Evolutionary conservation across 2,888 invertebrate genomes (phyloP), one percentile per base, ranked within the genome.

Genomic region (Eristalis pertinax): DNA sequence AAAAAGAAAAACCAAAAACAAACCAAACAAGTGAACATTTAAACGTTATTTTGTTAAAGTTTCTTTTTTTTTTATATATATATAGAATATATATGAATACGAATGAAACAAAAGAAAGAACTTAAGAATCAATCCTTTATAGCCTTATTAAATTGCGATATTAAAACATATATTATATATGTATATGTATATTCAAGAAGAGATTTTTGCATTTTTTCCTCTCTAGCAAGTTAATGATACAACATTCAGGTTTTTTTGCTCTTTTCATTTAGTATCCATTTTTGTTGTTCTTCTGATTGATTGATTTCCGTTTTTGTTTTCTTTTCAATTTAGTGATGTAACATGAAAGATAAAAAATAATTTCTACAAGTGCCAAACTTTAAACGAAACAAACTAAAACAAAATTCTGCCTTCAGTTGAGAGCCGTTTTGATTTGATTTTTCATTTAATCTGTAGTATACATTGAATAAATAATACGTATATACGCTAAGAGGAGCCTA

Each of bases 401-500:
- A 70, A 76, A 70, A 69, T 83, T 41, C 82, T 82, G 35, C 60
- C 69, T 78, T 88, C 60, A 43, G 24, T 76, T 74, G 58, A 60
- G 15, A 60, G 15, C 43, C n/a, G 15, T 19, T n/a, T 29, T 32
- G 3, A 1, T 79, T 67, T 43, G 22, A 29, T 7, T 50, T 58
- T 75, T 65, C 1, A 11, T 75, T 69, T 56, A 43, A 69, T 78
- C 65, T 85, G 56, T 81, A 85, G 76, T 32, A 72, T 87, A 78
- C 69, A 80, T 73, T 74, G 56, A 88, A 84, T 89, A 89, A 85
- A 50, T 83, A 65, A 83, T 84, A 89, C 84, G 88, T 88, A 89
- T 88, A 89, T 90, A 88, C 78, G 90, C 90, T 91, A 92, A 91
- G 90, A 91, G 91, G 91, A 92, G 92, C 92, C 92, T 92, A 91